Evolutionary conservation across 1,140 invertebrate species (phyloP).

Genomic region (Onthophagus taurus): DNA sequence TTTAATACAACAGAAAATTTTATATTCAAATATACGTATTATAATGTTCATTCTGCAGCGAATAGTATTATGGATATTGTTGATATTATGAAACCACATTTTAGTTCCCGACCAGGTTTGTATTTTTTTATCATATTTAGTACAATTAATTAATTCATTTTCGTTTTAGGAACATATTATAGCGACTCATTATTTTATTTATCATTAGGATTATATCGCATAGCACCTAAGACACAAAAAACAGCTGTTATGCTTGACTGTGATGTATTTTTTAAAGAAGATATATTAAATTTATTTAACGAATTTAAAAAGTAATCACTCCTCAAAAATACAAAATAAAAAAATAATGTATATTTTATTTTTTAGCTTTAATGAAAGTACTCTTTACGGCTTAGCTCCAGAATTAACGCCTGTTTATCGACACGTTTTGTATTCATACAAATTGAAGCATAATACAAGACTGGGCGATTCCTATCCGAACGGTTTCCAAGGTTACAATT

Average conservation of each 20-base stretch:
- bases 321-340: neutral
- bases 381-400: conserved; percentile 65
- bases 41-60: conserved; percentile 55
- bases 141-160: conserved; percentile 7
- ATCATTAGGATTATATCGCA: conserved; percentile 63
- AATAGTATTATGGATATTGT: conserved; percentile 54
- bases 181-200: conserved; percentile 75
- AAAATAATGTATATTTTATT: conserved; percentile 13
- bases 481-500: conserved; percentile 72
- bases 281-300: conserved; percentile 55
- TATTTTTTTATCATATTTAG: conserved; percentile 12
- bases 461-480: conserved; percentile 38
- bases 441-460: conserved; percentile 28
- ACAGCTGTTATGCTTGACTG: conserved; percentile 67
- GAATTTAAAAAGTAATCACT: conserved; percentile 55
- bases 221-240: conserved; percentile 52
- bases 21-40: conserved; percentile 38
- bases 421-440: conserved; percentile 63
- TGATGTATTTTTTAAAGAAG: conserved; percentile 66
- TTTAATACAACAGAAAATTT: conserved; percentile 2
- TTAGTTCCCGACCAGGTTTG: conserved; percentile 66
- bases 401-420: conserved; percentile 76
- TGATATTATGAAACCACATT: conserved; percentile 58
- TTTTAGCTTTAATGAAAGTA: conserved; percentile 39
- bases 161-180: conserved; percentile 60